Percentiles rank a stretch among this genome's conserved stretches.
phyloP scores from a whole-genome alignment of 2,888 invertebrate genomes.

The Diploptera punctata region DNA sequence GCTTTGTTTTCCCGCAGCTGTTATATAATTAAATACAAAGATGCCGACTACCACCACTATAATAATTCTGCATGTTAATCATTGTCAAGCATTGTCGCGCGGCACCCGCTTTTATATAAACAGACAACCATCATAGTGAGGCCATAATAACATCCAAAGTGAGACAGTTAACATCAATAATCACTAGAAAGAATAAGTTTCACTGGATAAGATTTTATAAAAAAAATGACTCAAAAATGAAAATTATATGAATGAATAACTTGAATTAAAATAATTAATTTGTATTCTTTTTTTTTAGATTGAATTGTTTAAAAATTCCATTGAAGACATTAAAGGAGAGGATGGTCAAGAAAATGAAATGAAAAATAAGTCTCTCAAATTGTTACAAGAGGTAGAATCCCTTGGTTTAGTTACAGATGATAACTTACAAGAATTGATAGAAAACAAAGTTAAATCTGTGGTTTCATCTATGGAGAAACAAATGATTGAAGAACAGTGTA shows the following conservation, averaged over 20 bases:
- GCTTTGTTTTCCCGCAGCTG: too few relatives aligned
- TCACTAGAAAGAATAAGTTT: too few relatives aligned
- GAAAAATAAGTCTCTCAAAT: constrained; percentile 29
- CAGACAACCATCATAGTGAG: too few relatives aligned
- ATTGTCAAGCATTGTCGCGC: too few relatives aligned
- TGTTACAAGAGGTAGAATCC: constrained; percentile 37
- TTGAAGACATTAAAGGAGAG: constrained; percentile 41
- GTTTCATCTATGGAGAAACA: constrained; percentile 62
- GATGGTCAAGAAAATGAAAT: constrained; percentile 34
- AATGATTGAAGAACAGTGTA: constrained; percentile 64
- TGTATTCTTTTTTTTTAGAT: constrained; percentile 39
- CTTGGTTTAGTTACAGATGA: constrained; percentile 4
- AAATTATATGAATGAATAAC: background rate
- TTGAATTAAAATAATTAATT: background rate
- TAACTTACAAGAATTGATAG: constrained; percentile 35
- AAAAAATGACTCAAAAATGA: too few relatives aligned
- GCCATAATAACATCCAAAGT: too few relatives aligned
- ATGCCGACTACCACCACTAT: too few relatives aligned
- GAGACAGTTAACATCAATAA: too few relatives aligned
- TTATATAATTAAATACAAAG: too few relatives aligned
- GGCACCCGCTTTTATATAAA: too few relatives aligned
- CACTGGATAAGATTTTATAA: too few relatives aligned
- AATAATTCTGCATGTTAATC: too few relatives aligned
- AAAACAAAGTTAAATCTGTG: constrained; percentile 43
- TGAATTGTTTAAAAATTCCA: constrained; percentile 59